Evolutionary conservation across 2,113 vertebrate species (phyloP), one percentile per base, ranked within the genome.

Genomic region (Psilopsiagon aymara): DNA sequence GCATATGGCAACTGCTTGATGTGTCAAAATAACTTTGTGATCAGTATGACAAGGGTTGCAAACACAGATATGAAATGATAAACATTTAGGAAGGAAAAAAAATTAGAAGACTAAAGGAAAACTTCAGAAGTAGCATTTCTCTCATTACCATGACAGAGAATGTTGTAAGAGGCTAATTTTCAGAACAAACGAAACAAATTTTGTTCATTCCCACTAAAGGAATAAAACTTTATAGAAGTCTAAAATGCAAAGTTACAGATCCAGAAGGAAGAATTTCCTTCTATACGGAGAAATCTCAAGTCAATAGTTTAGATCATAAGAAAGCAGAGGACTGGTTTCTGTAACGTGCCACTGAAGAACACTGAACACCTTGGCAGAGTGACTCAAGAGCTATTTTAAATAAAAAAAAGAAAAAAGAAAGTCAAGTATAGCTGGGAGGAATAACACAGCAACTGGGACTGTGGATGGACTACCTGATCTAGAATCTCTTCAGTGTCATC

Each of bases 401-500:
- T 76, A 68, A 51, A 37, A 49, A 33, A 33, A 62, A 80, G 47
- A 49, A 46, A 51, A 18, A 53, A 37, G 35, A 7, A 2, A 2
- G 59, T 37, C 19, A 78, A 55, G 87, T n/a, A 27, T 1, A 78
- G 82, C 68, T 44, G 67, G 57, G 52, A 93, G 66, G 69, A 93
- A 47, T 46, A 93, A 84, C 6, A 1, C 41, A 86, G 80, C 76
- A 81, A n/a, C 1, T 64, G 60, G 86, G 82, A 55, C 59, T 60
- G 71, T 0, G 1, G 78, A 67, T 55, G 77, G 91, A 63, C 60
- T 20, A 94, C 70, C 74, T 82, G 52, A 88, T 84, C 80, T 60
- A 94, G 95, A 84, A 91, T 88, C n/a, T 82, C 89, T 62, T 76
- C 57, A 77, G 24, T 71, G 89, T 77, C 92, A 94, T 57, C 83